A percentile compares a stretch with the other conserved stretches of the same genome.
Evolutionary conservation across 2,888 invertebrate species (phyloP).

Genomic region (Acanthosoma haemorrhoidale): DNA sequence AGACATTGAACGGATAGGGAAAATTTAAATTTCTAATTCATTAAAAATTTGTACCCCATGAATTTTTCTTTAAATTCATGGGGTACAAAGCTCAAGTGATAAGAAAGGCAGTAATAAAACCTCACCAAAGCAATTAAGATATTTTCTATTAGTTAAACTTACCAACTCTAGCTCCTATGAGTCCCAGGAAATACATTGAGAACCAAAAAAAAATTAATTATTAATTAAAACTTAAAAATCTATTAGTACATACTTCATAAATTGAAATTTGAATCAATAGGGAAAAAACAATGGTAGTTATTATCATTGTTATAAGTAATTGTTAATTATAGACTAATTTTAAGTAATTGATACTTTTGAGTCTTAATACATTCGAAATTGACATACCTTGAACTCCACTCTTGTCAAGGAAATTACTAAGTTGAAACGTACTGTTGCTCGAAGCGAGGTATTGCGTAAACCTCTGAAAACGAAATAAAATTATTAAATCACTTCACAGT

Average conservation of each 20-base stretch:
- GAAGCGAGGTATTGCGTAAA: constrained; percentile 99
- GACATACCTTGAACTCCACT: constrained; percentile 91
- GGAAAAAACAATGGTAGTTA: constrained; percentile 35
- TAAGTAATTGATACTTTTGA: constrained; percentile 32
- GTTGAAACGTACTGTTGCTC: constrained; percentile 98
- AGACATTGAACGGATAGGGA: no score
- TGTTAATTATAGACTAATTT: background rate
- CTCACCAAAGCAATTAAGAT: constrained; percentile 32
- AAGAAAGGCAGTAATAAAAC: constrained; percentile 25
- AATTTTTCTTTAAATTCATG: no score
- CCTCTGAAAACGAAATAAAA: constrained; percentile 59
- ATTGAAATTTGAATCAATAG: constrained; percentile 30
- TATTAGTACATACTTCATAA: background rate
- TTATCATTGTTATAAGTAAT: constrained; percentile 18
- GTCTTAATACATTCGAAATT: constrained; percentile 15
- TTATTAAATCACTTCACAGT: background rate
- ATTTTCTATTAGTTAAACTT: constrained; percentile 43
- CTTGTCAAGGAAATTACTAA: constrained; percentile 96
- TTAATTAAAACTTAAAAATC: constrained; percentile 9
- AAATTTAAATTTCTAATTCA: no score
- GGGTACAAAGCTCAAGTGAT: constrained; percentile 25
- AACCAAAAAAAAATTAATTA: constrained; percentile 36
- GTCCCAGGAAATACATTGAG: constrained; percentile 41
- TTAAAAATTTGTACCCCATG: no score
- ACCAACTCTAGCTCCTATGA: constrained; percentile 49